Conservation (phyloP, 2,797 vertebrate genomes). For the Cercopithecus petaurista region DNA sequence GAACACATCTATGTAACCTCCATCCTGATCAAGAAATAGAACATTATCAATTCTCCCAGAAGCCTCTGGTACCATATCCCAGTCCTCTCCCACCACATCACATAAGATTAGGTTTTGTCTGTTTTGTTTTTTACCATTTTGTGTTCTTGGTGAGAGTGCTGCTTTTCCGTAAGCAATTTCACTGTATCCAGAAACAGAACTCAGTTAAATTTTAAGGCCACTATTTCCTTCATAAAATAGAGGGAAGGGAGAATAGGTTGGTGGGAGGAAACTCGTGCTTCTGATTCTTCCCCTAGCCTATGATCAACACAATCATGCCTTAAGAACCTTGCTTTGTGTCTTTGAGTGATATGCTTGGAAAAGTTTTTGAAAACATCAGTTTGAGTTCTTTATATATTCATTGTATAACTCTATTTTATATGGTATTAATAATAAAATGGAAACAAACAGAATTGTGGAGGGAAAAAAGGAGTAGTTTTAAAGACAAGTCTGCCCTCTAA, state of each 20-base stretch:
- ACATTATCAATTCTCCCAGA: background rate
- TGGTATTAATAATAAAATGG: background rate
- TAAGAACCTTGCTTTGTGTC: background rate
- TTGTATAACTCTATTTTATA: background rate
- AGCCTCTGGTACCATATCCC: background rate
- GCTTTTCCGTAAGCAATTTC: background rate
- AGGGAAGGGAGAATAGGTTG: background rate
- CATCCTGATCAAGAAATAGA: background rate
- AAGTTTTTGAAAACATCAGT: background rate
- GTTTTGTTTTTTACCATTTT: background rate
- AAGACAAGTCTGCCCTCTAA: background rate
- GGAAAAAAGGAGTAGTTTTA: background rate
- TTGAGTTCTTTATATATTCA: background rate
- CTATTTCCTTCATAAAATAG: background rate
- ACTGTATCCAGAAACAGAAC: background rate
- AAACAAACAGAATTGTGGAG: background rate
- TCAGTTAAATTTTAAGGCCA: background rate
- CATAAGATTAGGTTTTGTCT: background rate
- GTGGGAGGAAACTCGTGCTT: background rate
- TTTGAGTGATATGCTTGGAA: background rate
- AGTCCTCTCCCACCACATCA: rapidly evolving
- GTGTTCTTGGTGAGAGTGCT: background rate
- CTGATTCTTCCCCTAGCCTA: background rate
- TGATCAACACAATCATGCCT: background rate
- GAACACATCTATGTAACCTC: background rate